phyloP scores from a whole-genome alignment of 2,113 vertebrate species.

The Cepphus grylle region DNA sequence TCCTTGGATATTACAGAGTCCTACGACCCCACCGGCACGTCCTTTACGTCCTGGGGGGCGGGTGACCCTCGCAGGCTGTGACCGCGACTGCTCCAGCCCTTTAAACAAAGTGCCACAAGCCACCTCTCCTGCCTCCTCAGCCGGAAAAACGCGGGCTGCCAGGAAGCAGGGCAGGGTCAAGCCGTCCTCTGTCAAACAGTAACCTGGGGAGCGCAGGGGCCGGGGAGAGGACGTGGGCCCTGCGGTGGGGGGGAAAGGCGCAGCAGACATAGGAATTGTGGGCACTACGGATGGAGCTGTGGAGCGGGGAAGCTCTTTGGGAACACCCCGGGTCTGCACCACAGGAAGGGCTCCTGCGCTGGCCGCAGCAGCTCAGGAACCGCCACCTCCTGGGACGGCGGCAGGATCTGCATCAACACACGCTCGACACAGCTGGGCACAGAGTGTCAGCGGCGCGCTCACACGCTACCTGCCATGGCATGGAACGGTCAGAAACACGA shows the following conservation, averaged over 20 bases:
- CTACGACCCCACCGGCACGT: rapidly evolving
- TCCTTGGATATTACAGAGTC: neutral
- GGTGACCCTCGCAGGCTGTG: rapidly evolving
- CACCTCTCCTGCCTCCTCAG: neutral
- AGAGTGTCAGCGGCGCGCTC: neutral
- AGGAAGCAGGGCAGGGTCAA: neutral
- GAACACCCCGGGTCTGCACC: neutral
- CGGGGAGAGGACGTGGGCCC: neutral
- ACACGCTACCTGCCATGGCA: neutral
- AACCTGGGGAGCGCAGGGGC: neutral
- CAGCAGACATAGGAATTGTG: rapidly evolving
- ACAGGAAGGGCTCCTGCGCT: neutral
- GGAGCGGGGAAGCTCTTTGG: neutral
- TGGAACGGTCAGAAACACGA: too few species aligned
- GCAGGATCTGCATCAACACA: neutral
- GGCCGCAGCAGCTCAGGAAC: neutral
- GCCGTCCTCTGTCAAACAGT: neutral
- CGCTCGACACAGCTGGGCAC: neutral
- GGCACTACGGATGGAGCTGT: neutral
- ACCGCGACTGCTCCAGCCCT: neutral
- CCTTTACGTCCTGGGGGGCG: rapidly evolving
- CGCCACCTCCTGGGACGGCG: neutral
- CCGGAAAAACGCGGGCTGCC: neutral
- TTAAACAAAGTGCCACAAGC: neutral
- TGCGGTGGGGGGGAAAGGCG: neutral